Evolutionary conservation across 2,888 invertebrate species (phyloP).

Genomic region (Leucophenga maculata): DNA sequence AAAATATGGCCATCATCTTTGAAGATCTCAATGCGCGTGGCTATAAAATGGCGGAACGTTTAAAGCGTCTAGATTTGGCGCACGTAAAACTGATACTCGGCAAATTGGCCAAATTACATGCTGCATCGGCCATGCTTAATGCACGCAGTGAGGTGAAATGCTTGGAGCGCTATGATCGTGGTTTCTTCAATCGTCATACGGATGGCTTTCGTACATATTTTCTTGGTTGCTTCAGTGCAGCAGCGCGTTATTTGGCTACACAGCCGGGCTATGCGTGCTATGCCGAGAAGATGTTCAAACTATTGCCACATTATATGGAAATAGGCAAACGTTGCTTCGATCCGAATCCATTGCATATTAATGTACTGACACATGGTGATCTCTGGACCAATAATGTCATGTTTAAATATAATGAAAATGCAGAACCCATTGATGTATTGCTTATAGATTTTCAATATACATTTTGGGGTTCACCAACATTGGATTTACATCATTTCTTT

Average conservation of each 20-base stretch:
- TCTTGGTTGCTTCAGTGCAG: conserved; percentile 54
- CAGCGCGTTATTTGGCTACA: conserved; percentile 50
- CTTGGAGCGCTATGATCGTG: conserved; percentile 57
- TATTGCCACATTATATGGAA: conserved; percentile 57
- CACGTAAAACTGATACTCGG: conserved; percentile 69
- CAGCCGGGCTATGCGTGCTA: conserved; percentile 52
- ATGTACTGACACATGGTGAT: conserved; percentile 67
- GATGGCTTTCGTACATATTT: conserved; percentile 57
- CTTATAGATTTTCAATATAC: conserved; percentile 68
- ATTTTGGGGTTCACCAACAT: conserved; percentile 64
- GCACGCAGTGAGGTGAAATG: conserved; percentile 48
- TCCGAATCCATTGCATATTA: conserved; percentile 50
- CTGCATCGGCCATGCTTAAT: conserved; percentile 72
- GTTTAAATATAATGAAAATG: conserved; percentile 57
- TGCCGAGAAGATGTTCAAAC: conserved; percentile 49
- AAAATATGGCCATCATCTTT: conserved; percentile 57
- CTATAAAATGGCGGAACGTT: conserved; percentile 58
- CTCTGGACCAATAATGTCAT: conserved; percentile 69
- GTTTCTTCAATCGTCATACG: conserved; percentile 64
- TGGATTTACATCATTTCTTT: conserved; percentile 66
- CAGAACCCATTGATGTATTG: conserved; percentile 55
- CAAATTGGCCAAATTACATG: conserved; percentile 73
- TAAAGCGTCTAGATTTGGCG: conserved; percentile 66
- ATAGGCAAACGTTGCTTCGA: conserved; percentile 58
- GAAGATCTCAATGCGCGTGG: conserved; percentile 59